Evolutionary conservation across 2,113 vertebrate genomes (phyloP), one percentile per base, ranked within the genome.

Genomic region (Canis aureus): DNA sequence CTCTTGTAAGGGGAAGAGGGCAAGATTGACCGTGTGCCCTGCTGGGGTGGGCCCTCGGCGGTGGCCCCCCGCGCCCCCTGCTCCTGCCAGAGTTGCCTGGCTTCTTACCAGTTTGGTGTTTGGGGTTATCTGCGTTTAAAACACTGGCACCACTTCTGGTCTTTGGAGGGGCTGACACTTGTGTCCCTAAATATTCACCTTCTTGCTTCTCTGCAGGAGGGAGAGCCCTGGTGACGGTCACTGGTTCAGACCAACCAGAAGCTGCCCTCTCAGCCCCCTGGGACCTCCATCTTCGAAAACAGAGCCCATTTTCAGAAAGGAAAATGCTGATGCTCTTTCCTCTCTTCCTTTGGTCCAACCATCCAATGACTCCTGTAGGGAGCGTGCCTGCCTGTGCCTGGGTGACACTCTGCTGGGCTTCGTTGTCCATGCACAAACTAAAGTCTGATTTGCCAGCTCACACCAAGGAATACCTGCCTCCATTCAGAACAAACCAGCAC

Each of bases 121-220:
- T 67, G 51, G 71, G 62, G 81, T 78, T 71, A 66, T 32, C 82
- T 55, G 15, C 25, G 8, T 80, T 86, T 78, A 53, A 66, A 82
- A 89, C 29, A n/a, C 49, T 64, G 43, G 74, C 6, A 22, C n/a
- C 55, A 86, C 32, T 55, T 8, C 38, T 64, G 59, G 79, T 78
- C 53, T 91, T 80, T 84, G 80, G 87, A 88, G 93, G 96, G 35
- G 62, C 92, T n/a, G 32, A 66, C 71, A 8, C 71, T 55, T 67
- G 10, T n/a, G 22, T 38, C 38, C 16, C 13, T 49, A 53, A 27
- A 62, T 69, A 69, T 25, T 92, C 57, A 67, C 62, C 38, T 55
- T 53, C 64, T 94, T 49, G 25, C 74, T 94, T 67, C 78, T 90
- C 74, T 89, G 85, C 38, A 43, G 35, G 80, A 89, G 23, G 9